Evolutionary conservation across 2,888 invertebrate species (phyloP).

Genomic region (Scaptomyza cyrtandrae): DNA sequence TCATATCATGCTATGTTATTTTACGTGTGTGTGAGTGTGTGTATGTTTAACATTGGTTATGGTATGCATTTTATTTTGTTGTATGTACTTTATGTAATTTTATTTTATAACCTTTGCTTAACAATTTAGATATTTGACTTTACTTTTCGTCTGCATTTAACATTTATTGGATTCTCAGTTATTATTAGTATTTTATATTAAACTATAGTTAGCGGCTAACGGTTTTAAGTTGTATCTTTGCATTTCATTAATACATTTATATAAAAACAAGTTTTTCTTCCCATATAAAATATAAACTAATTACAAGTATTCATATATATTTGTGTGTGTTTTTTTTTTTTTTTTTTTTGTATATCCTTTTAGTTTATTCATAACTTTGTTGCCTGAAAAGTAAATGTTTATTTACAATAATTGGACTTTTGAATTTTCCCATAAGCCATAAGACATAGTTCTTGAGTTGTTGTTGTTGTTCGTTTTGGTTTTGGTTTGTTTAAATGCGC

Average conservation of each 20-base stretch:
- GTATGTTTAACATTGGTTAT: slow-evolving; percentile 69
- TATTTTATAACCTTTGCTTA: slow-evolving; percentile 58
- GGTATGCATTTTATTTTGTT: slow-evolving; percentile 47
- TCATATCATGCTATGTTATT: slow-evolving; percentile 41
- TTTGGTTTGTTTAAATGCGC: slow-evolving; percentile 37
- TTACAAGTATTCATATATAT: slow-evolving; percentile 65
- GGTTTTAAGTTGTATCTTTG: slow-evolving; percentile 45
- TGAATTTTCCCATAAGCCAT: slow-evolving; percentile 30
- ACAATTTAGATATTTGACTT: slow-evolving; percentile 56
- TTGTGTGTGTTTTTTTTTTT: slow-evolving; percentile 24
- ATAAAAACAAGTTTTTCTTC: slow-evolving; percentile 67
- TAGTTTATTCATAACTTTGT: slow-evolving; percentile 50
- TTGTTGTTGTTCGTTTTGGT: slow-evolving; percentile 5
- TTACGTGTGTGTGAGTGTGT: slow-evolving; percentile 29
- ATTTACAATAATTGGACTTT: slow-evolving; percentile 66
- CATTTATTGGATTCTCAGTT: slow-evolving; percentile 50
- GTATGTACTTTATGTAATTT: slow-evolving; percentile 41
- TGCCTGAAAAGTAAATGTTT: slow-evolving; percentile 56
- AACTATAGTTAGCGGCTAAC: slow-evolving; percentile 66
- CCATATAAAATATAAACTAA: slow-evolving; percentile 76
- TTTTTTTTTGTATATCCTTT: not conserved
- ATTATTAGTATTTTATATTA: slow-evolving; percentile 36
- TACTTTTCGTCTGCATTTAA: slow-evolving; percentile 46
- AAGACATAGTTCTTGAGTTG: slow-evolving; percentile 21
- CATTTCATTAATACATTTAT: slow-evolving; percentile 54